Conservation (phyloP, 2,888 invertebrate genomes). For the Tortricodes alternella region DNA sequence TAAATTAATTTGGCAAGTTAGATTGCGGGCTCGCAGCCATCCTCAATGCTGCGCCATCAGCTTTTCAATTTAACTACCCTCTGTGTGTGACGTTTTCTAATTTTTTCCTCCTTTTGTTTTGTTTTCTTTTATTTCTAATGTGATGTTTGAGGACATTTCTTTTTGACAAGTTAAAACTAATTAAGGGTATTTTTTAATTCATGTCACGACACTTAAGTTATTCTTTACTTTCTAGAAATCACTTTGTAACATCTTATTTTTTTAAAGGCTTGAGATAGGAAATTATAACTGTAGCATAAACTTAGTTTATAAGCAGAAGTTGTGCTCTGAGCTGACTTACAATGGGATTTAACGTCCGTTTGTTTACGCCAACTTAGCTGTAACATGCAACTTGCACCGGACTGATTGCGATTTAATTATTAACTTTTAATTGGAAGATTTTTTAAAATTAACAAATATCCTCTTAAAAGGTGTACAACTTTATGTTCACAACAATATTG, state of each 20-base stretch:
- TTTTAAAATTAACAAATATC: no score
- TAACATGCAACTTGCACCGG: conserved; percentile 47
- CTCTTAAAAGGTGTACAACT: no score
- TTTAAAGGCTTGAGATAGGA: not conserved
- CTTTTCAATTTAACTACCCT: conserved; percentile 54
- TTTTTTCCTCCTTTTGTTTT: conserved; percentile 44
- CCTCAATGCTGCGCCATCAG: conserved; percentile 47
- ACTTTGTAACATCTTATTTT: not conserved
- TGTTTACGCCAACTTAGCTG: conserved; percentile 62
- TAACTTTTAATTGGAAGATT: conserved; percentile 47
- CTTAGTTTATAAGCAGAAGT: conserved; percentile 22
- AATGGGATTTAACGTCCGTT: conserved; percentile 60
- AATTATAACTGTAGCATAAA: conserved; percentile 13
- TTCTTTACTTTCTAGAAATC: not conserved
- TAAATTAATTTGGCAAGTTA: conserved; percentile 76
- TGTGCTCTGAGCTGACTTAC: conserved; percentile 51
- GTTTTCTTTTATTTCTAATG: conserved; percentile 30
- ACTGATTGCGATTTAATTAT: conserved; percentile 73
- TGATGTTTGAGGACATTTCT: conserved; percentile 16
- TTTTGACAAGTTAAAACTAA: not conserved
- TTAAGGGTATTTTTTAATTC: no score
- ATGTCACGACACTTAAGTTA: not conserved
- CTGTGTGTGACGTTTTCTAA: conserved; percentile 54
- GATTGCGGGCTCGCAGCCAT: conserved; percentile 55
- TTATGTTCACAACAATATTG: no score